These are phyloP conservation scores for Eurystomus glaucurus DNA, from an alignment of 2,797 vertebrate genomes.

Conservation along the genomic window DNA sequence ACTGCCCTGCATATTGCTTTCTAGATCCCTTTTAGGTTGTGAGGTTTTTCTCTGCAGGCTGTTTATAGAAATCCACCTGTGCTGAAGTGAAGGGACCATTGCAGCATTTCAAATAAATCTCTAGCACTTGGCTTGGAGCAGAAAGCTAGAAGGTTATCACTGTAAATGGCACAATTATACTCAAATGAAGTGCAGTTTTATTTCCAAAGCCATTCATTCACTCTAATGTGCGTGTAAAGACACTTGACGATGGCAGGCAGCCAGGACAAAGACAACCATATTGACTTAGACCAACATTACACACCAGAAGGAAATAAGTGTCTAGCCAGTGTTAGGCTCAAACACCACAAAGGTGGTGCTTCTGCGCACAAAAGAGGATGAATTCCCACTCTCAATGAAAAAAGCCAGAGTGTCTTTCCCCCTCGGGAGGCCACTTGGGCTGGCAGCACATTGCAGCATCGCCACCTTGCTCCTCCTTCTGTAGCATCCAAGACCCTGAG, in stretches of 20 bases:
- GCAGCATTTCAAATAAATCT: not conserved
- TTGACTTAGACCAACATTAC: not conserved
- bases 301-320: not conserved
- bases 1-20: not conserved
- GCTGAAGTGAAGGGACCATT: not conserved
- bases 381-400: not conserved
- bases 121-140: not conserved
- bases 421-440: not conserved
- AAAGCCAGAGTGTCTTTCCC: not conserved
- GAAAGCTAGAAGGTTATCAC: not conserved
- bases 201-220: not conserved
- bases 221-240: not conserved
- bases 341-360: not conserved
- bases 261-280: not conserved
- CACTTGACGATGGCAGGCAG: not conserved
- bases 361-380: not conserved
- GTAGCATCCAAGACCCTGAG: not conserved
- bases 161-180: not conserved
- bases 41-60: not conserved
- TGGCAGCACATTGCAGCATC: not conserved
- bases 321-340: not conserved
- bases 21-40: not conserved
- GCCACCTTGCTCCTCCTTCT: not conserved
- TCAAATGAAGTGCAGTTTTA: not conserved
- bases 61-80: slow-evolving; percentile 28